Evolutionary conservation across 1,140 invertebrate genomes (phyloP).

Genomic region (Drosophila funebris): DNA sequence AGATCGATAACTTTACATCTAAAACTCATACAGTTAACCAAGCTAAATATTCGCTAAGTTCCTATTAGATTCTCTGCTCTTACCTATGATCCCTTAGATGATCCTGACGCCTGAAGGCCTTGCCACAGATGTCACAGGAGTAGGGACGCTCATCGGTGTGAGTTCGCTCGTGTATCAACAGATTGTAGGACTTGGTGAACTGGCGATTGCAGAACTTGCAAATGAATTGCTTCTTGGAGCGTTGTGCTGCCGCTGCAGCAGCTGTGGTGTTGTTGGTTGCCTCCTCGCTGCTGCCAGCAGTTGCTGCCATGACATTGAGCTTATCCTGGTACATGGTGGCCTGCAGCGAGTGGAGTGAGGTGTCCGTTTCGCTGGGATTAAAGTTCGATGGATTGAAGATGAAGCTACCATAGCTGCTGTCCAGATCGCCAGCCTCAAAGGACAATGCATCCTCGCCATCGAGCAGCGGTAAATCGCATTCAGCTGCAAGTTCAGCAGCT

Average conservation of each 20-base stretch:
- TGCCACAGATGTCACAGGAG: constrained; percentile 98
- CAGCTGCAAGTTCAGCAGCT: constrained; percentile 66
- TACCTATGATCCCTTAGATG: constrained; percentile 97
- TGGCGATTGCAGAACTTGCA: constrained; percentile 98
- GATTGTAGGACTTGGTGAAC: constrained; percentile 99
- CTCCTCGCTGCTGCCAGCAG: constrained; percentile 1
- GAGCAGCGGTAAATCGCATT: constrained; percentile 66
- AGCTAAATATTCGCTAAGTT: not conserved
- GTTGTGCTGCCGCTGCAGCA: constrained; percentile 86
- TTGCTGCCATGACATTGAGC: constrained; percentile 58
- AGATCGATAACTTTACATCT: too few species aligned
- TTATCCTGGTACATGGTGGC: constrained; percentile 82
- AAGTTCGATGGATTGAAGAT: constrained; percentile 66
- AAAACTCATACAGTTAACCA: too few species aligned
- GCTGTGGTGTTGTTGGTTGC: constrained; percentile 88
- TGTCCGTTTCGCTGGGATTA: constrained; percentile 48
- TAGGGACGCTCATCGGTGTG: constrained; percentile 99
- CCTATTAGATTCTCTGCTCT: not conserved
- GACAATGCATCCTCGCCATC: constrained; percentile 69
- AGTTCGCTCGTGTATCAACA: constrained; percentile 98
- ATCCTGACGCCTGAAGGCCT: constrained; percentile 97
- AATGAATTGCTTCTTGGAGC: constrained; percentile 98
- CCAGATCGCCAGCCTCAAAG: constrained; percentile 74
- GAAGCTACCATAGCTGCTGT: constrained; percentile 75
- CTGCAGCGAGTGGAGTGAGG: constrained; percentile 64